Evolutionary conservation across 2,888 invertebrate species (phyloP).

Genomic region (Melanotus villosus): DNA sequence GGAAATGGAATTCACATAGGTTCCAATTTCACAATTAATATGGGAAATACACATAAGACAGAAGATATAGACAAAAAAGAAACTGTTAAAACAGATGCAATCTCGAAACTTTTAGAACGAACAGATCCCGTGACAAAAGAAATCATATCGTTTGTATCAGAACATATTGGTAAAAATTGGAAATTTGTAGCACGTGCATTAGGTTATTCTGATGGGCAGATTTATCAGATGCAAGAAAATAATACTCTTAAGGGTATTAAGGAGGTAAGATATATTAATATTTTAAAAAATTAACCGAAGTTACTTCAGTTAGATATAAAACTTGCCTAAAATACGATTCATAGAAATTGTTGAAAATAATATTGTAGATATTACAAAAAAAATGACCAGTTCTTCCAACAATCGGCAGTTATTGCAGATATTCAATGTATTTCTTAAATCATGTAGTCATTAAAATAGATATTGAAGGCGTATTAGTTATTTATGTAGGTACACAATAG

Average conservation of each 20-base stretch:
- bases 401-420: too few relatives aligned
- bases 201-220: constrained; percentile 73
- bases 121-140: constrained; percentile 68
- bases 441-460: too few relatives aligned
- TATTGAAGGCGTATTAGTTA: too few relatives aligned
- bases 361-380: too few relatives aligned
- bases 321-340: too few relatives aligned
- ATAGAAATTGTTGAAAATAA: too few relatives aligned
- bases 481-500: background rate
- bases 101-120: constrained; percentile 50
- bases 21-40: constrained; percentile 66
- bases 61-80: constrained; percentile 51
- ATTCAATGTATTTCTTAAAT: too few relatives aligned
- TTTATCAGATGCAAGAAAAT: constrained; percentile 73
- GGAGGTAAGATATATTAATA: too few relatives aligned
- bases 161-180: constrained; percentile 76
- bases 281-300: too few relatives aligned
- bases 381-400: too few relatives aligned
- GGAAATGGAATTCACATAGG: constrained; percentile 69
- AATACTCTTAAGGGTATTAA: constrained; percentile 70
- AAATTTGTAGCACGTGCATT: constrained; percentile 71
- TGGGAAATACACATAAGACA: constrained; percentile 35
- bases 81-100: constrained; percentile 53
- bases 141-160: constrained; percentile 73
- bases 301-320: too few relatives aligned